These are phyloP conservation scores for Pogonognathellus flavescens DNA, from an alignment of 1,140 invertebrate species.

Conservation along the genomic window DNA sequence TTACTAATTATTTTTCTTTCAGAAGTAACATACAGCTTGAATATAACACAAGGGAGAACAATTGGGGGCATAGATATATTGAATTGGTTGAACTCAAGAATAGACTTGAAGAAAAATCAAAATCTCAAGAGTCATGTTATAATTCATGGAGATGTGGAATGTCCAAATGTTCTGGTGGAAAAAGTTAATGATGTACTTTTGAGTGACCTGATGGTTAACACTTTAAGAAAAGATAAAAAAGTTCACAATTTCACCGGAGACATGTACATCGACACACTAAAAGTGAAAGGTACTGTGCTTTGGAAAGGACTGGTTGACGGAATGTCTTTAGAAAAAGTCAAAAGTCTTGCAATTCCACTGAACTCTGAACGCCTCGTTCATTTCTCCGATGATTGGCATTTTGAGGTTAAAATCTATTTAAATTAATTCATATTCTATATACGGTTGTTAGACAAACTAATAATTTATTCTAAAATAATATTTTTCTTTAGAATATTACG, in stretches of 20 bases:
- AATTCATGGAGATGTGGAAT: not conserved
- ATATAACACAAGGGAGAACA: not conserved
- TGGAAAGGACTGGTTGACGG: conserved; percentile 7
- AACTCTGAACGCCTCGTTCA: not conserved
- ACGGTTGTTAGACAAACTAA: not conserved
- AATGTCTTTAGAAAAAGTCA: conserved; percentile 19
- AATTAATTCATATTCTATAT: conserved; percentile 20
- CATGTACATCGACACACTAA: not conserved
- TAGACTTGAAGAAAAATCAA: not conserved
- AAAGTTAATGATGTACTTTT: not conserved
- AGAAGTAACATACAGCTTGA: not conserved
- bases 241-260: not conserved
- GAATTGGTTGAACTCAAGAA: not conserved
- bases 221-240: not conserved
- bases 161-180: not conserved
- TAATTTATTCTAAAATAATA: not conserved
- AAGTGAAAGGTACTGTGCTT: not conserved
- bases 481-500: conserved; percentile 28
- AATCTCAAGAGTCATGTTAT: conserved; percentile 36
- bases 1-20: too few species aligned
- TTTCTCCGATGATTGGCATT: conserved; percentile 43
- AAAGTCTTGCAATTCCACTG: conserved; percentile 34
- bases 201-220: not conserved
- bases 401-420: conserved; percentile 51
- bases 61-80: not conserved